phyloP scores from a whole-genome alignment of 1,140 invertebrate genomes.

The Sitophilus oryzae region DNA sequence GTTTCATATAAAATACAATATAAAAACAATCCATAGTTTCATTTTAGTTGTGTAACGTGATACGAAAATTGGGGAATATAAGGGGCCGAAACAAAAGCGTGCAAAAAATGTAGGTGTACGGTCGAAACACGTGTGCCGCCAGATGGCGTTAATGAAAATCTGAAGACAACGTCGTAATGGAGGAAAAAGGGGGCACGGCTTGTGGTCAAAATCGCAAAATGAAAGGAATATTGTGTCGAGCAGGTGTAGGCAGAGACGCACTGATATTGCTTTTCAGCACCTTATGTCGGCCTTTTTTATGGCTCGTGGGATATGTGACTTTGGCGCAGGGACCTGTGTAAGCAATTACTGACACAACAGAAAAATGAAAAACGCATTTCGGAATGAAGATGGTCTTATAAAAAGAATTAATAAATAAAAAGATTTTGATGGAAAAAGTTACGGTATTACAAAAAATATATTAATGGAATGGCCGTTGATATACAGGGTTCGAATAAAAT shows the following conservation, averaged over 20 bases:
- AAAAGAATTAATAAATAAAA: too few relatives aligned
- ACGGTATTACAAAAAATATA: too few relatives aligned
- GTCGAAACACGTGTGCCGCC: slow-evolving; percentile 6
- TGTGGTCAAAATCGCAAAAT: slow-evolving; percentile 20
- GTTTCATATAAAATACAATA: too few relatives aligned
- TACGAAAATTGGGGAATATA: background rate
- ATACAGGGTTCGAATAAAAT: too few relatives aligned
- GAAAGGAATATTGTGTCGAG: slow-evolving; percentile 18
- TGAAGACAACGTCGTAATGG: slow-evolving; percentile 18
- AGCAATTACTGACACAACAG: background rate
- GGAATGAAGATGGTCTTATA: too few relatives aligned
- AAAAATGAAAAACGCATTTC: too few relatives aligned
- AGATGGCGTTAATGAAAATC: slow-evolving; percentile 23
- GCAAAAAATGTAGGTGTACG: slow-evolving; percentile 14
- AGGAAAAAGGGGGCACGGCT: slow-evolving; percentile 9
- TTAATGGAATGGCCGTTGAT: too few relatives aligned
- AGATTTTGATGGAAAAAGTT: too few relatives aligned
- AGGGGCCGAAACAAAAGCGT: slow-evolving; percentile 1
- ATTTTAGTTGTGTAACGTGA: background rate
- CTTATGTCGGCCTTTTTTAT: slow-evolving; percentile 4
- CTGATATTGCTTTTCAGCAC: slow-evolving; percentile 17
- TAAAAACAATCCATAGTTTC: too few relatives aligned
- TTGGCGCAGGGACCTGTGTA: background rate
- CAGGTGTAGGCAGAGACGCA: slow-evolving; percentile 13
- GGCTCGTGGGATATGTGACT: background rate